Percentiles rank a stretch among this genome's conserved stretches.
These are phyloP conservation scores for Helostoma temminkii DNA, from an alignment of 2,797 vertebrate species.

Conservation along the genomic window DNA sequence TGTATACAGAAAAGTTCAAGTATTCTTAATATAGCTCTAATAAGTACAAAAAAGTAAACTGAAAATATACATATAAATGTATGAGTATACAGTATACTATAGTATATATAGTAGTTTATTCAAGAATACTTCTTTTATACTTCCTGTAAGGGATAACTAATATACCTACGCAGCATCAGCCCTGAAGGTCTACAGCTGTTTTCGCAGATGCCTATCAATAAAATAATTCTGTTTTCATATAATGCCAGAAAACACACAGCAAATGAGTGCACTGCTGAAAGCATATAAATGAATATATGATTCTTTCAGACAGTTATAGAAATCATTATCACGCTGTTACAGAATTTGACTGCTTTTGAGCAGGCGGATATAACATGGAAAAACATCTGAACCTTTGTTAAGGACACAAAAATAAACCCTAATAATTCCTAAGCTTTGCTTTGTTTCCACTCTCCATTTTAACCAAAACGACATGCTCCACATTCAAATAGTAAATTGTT, in stretches of 20 bases:
- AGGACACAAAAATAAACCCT: neutral
- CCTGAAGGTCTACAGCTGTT: conserved; percentile 6
- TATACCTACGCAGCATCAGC: too few relatives aligned
- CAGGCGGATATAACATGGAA: neutral
- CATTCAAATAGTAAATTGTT: too few relatives aligned
- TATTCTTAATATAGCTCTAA: too few relatives aligned
- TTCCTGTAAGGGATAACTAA: too few relatives aligned
- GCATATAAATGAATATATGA: neutral
- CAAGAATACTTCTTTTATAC: too few relatives aligned
- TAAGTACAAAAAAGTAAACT: too few relatives aligned
- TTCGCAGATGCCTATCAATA: conserved; percentile 19
- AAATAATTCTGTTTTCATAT: conserved; percentile 17
- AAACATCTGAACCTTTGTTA: neutral
- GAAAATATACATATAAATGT: too few relatives aligned
- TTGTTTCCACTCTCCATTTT: neutral
- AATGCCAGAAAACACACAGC: neutral
- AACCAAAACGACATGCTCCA: too few relatives aligned
- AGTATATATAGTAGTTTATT: too few relatives aligned
- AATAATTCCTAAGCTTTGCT: neutral
- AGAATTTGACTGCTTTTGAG: neutral
- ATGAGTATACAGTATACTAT: too few relatives aligned
- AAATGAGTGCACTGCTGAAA: conserved; percentile 1
- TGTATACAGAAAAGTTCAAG: too few relatives aligned
- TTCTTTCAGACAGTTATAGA: neutral
- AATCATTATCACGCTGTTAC: neutral